Conservation (phyloP, 2,888 invertebrate species). For the Drepana falcataria region DNA sequence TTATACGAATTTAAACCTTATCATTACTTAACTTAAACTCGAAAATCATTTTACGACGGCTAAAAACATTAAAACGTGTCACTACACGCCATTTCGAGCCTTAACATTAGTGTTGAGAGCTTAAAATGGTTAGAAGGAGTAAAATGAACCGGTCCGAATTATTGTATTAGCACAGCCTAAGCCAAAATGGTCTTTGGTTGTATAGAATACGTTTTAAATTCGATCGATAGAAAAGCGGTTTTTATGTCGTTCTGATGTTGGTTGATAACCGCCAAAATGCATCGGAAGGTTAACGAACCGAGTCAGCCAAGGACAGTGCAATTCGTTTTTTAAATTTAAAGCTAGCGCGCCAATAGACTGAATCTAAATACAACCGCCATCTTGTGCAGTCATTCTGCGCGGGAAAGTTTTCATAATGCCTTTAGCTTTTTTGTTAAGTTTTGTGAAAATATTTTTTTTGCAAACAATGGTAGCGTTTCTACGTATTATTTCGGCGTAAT, state of each 20-base stretch:
- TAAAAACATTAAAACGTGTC: conserved; percentile 25
- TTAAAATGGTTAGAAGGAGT: conserved; percentile 42
- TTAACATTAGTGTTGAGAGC: conserved; percentile 37
- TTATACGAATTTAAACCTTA: conserved; percentile 25
- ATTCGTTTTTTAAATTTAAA: conserved; percentile 75
- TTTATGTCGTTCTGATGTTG: conserved; percentile 48
- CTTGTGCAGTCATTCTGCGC: conserved; percentile 67
- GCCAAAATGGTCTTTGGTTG: conserved; percentile 36
- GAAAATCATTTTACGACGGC: conserved; percentile 15
- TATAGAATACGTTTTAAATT: conserved; percentile 35
- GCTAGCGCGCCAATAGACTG: conserved; percentile 76
- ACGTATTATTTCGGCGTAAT: conserved; percentile 70
- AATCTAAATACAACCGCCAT: conserved; percentile 76
- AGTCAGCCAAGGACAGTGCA: conserved; percentile 75
- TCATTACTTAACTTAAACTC: conserved; percentile 14
- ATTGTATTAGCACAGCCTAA: conserved; percentile 23
- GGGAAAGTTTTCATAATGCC: conserved; percentile 52
- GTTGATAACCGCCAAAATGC: conserved; percentile 72
- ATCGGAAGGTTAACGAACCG: conserved; percentile 76
- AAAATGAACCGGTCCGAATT: conserved; percentile 29
- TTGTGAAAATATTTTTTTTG: conserved; percentile 50
- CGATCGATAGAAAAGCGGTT: conserved; percentile 21
- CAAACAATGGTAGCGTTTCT: conserved; percentile 58
- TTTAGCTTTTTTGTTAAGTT: conserved; percentile 44
- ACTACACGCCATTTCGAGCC: conserved; percentile 33